Evolutionary conservation across 2,888 invertebrate genomes (phyloP).

Genomic region (Branchipolynoe longqiensis): DNA sequence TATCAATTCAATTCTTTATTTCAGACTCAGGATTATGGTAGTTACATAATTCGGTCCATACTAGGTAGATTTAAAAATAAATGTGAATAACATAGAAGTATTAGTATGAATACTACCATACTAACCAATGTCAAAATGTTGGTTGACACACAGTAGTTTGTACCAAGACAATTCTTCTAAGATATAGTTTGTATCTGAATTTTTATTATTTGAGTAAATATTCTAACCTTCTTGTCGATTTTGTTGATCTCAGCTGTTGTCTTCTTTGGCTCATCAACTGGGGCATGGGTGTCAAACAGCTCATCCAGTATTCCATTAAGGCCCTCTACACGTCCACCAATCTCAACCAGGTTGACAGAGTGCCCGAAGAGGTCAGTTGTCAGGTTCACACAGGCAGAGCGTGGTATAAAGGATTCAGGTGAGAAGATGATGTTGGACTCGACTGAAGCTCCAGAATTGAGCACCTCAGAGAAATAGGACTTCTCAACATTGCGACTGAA

Average conservation of each 20-base stretch:
- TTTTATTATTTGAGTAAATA: too few species aligned
- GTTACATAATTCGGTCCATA: too few species aligned
- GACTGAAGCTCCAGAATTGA: slow-evolving; percentile 84
- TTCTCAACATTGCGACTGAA: slow-evolving; percentile 95
- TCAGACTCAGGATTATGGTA: too few species aligned
- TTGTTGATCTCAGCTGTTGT: slow-evolving; percentile 47
- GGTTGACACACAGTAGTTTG: too few species aligned
- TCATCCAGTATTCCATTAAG: slow-evolving; percentile 92
- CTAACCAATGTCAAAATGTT: too few species aligned
- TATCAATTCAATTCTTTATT: too few species aligned
- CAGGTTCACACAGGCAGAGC: slow-evolving; percentile 80
- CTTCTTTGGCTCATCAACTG: slow-evolving; percentile 13
- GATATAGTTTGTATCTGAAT: too few species aligned
- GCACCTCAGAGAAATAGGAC: slow-evolving; percentile 89
- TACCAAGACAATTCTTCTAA: too few species aligned
- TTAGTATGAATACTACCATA: too few species aligned
- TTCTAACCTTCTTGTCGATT: slow-evolving; percentile 42
- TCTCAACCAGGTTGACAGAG: slow-evolving; percentile 91
- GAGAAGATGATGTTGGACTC: slow-evolving; percentile 81
- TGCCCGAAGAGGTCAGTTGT: slow-evolving; percentile 86
- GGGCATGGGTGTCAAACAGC: slow-evolving; percentile 82
- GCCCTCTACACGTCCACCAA: slow-evolving; percentile 92
- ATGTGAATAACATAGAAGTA: too few species aligned
- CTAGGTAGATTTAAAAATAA: too few species aligned
- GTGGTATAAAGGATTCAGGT: slow-evolving; percentile 79